Evolutionary conservation across 2,113 vertebrate genomes (phyloP), one percentile per base, ranked within the genome.

Genomic region (Anoura caudifer): DNA sequence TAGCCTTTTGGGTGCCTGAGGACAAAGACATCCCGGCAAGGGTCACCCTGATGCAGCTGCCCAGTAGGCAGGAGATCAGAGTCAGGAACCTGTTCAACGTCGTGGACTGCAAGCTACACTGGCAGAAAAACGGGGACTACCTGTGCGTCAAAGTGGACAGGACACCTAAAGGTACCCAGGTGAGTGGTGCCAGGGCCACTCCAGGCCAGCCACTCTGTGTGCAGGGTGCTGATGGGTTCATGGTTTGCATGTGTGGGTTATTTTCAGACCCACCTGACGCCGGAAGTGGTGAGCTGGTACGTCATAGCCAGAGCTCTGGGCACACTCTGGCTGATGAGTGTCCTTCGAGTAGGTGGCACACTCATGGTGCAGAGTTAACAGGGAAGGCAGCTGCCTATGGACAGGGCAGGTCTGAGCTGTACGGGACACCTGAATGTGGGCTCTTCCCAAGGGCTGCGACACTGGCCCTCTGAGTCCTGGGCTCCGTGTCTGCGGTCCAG

Each of bases 1-100:
- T 99, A 96, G 99, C 99, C 1, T 99, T 99, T 97, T 99, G 99
- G 99, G 99, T 99, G 36, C 99, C 99, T 1, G 99, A 99, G 97
- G 99, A 99, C 97, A 99, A 99, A 96, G 99, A 99, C 88, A 99
- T 99, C 96, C 99, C 99, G 28, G 99, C 99, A 56, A 99, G 99
- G 95, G 99, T 99, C 90, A 99, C 99, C 45, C 98, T 99, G 98
- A 99, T 99, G 99, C 99, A 99, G 98, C 96, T 99, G 86, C 99
- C 99, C 22, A 99, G 99, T 75, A 99, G 99, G 75, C 99, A 99
- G 93, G 99, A 99, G 98, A 99, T 99, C 95, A 97, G 99, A 9
- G 99, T 99, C 26, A 98, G 99, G 54, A 99, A 99, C 95, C 98
- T 99, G 38, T 99, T 99, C 98, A 99, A 99, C 0, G 99, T 99